These are phyloP conservation scores for Ichneumoninae sp. DNA, from an alignment of 2,888 invertebrate genomes.

Conservation along the genomic window DNA sequence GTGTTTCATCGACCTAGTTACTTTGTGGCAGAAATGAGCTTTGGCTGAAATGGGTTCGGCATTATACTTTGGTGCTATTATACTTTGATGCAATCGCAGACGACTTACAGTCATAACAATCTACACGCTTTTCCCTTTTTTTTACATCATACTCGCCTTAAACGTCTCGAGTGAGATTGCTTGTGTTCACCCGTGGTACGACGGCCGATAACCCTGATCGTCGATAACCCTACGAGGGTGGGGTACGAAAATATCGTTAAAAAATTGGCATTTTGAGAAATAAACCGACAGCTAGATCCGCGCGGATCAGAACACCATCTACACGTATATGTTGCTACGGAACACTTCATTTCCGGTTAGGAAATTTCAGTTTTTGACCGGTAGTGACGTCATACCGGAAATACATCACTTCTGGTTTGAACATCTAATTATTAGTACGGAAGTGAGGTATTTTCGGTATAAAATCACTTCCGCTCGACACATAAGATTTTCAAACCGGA, in stretches of 20 bases:
- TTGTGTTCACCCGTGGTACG: slow-evolving; percentile 18
- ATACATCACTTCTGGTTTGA: no score
- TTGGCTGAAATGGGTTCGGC: no score
- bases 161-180: slow-evolving; percentile 29
- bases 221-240: slow-evolving; percentile 53
- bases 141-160: slow-evolving; percentile 3
- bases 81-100: not conserved
- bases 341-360: no score
- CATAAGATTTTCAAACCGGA: no score
- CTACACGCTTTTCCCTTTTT: not conserved
- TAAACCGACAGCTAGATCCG: slow-evolving; percentile 30
- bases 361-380: no score
- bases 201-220: slow-evolving; percentile 52
- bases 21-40: no score
- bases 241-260: slow-evolving; percentile 28
- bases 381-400: no score
- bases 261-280: slow-evolving; percentile 44
- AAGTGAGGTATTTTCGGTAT: no score
- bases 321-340: no score
- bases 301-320: not conserved
- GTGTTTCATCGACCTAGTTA: no score
- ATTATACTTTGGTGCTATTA: not conserved
- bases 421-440: no score
- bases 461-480: no score
- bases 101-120: not conserved